Evolutionary conservation across 2,797 vertebrate genomes (phyloP).

Genomic region (Semotilus atromaculatus): DNA sequence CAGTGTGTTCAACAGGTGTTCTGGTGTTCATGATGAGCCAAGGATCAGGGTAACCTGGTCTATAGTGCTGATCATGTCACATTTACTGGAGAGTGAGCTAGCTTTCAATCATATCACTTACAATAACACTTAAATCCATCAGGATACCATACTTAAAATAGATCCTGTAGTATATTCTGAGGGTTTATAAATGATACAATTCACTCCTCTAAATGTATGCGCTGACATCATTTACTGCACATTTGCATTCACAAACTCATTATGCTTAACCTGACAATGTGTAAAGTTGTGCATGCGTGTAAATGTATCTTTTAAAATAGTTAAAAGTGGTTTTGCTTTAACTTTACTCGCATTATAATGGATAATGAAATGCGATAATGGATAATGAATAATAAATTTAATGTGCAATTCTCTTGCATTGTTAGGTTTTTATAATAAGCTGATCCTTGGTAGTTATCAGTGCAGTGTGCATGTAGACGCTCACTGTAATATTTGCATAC

Average conservation of each 20-base stretch:
- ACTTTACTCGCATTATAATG: too few species aligned
- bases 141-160: not conserved
- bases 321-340: not conserved
- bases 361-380: too few species aligned
- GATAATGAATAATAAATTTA: too few species aligned
- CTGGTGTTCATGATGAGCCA: not conserved
- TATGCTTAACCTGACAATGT: not conserved
- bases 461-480: not conserved
- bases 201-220: not conserved
- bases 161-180: not conserved
- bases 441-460: not conserved
- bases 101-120: not conserved
- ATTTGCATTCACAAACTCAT: not conserved
- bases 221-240: not conserved
- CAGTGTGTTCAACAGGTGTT: not conserved
- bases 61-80: not conserved
- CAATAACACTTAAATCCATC: not conserved
- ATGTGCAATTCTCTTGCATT: not conserved
- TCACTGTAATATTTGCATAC: not conserved
- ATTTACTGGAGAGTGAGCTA: conserved; percentile 13
- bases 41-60: conserved; percentile 31
- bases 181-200: not conserved
- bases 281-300: not conserved
- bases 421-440: not conserved
- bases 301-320: not conserved